Evolutionary conservation across 2,888 invertebrate species (phyloP).

Genomic region (Drosophila pseudotakahashii): DNA sequence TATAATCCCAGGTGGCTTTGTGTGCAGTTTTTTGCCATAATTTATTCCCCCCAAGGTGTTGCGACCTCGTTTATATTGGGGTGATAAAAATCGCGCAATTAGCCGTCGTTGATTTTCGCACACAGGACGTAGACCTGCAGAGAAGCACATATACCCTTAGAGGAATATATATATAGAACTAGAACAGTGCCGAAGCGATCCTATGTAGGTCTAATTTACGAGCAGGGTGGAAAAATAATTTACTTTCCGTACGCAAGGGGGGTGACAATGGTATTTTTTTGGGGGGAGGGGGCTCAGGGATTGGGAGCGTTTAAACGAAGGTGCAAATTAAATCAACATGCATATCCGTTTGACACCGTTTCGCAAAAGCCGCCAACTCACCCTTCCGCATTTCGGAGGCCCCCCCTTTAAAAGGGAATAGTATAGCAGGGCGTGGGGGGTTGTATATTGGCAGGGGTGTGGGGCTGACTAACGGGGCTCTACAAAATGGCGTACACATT

Average conservation of each 20-base stretch:
- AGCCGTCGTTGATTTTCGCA: slow-evolving; percentile 75
- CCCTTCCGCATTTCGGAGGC: neutral
- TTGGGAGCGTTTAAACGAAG: slow-evolving; percentile 71
- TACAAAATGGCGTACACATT: slow-evolving; percentile 66
- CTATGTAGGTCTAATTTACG: slow-evolving; percentile 72
- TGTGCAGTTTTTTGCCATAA: slow-evolving; percentile 17
- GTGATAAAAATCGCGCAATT: slow-evolving; percentile 75
- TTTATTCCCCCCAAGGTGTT: slow-evolving; percentile 30
- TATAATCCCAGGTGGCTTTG: slow-evolving; percentile 10
- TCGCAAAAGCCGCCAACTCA: slow-evolving; percentile 55
- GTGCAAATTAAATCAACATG: slow-evolving; percentile 81
- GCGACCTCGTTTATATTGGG: slow-evolving; percentile 66
- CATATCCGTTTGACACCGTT: slow-evolving; percentile 81
- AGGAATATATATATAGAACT: slow-evolving; percentile 37
- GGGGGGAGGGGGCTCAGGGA: slow-evolving; percentile 4
- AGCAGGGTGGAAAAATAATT: slow-evolving; percentile 67
- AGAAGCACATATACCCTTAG: slow-evolving; percentile 10
- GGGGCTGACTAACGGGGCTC: slow-evolving; percentile 21
- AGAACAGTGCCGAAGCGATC: slow-evolving; percentile 50
- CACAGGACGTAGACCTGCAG: slow-evolving; percentile 61
- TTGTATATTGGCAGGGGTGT: slow-evolving; percentile 11
- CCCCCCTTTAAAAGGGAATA: slow-evolving; percentile 29
- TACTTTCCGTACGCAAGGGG: slow-evolving; percentile 45
- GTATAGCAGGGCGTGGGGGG: slow-evolving; percentile 15
- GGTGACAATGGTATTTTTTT: slow-evolving; percentile 21